phyloP scores from a whole-genome alignment of 1,140 invertebrate genomes.

The Copidosoma floridanum region DNA sequence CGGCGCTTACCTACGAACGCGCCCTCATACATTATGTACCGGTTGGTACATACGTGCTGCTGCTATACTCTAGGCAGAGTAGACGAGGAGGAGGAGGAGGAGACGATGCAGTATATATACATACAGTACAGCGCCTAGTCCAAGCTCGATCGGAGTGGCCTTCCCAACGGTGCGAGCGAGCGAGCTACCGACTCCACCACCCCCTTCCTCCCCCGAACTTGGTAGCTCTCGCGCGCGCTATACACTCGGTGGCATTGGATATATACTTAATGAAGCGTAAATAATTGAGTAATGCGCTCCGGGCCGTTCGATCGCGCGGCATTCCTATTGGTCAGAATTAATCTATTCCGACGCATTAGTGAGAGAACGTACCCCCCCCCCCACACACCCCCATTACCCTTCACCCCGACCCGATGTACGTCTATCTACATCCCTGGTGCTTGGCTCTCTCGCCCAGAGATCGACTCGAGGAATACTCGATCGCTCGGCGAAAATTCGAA shows the following conservation, averaged over 20 bases:
- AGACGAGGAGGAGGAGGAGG: background rate
- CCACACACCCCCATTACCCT: too few relatives aligned
- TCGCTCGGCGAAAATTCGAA: too few relatives aligned
- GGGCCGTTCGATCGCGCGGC: conserved; percentile 53
- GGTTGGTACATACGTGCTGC: conserved; percentile 34
- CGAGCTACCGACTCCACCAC: conserved; percentile 18
- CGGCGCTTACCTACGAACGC: conserved; percentile 55
- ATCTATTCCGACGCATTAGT: conserved; percentile 58
- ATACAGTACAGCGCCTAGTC: too few relatives aligned
- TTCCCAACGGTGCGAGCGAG: background rate
- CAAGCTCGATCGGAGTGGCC: conserved; percentile 14
- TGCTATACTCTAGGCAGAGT: background rate
- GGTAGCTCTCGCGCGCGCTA: conserved; percentile 44
- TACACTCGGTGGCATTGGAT: conserved; percentile 56
- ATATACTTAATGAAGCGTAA: conserved; percentile 60
- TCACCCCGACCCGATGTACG: too few relatives aligned
- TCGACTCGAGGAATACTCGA: too few relatives aligned
- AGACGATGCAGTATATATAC: conserved; percentile 5
- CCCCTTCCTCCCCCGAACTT: conserved; percentile 33
- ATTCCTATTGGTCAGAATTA: conserved; percentile 58
- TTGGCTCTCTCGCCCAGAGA: too few relatives aligned
- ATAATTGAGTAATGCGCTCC: conserved; percentile 60
- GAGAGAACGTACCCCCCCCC: too few relatives aligned
- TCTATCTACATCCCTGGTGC: too few relatives aligned
- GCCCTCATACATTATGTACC: conserved; percentile 54